phyloP scores from a whole-genome alignment of 2,888 invertebrate species.

The Bedellia somnulentella region DNA sequence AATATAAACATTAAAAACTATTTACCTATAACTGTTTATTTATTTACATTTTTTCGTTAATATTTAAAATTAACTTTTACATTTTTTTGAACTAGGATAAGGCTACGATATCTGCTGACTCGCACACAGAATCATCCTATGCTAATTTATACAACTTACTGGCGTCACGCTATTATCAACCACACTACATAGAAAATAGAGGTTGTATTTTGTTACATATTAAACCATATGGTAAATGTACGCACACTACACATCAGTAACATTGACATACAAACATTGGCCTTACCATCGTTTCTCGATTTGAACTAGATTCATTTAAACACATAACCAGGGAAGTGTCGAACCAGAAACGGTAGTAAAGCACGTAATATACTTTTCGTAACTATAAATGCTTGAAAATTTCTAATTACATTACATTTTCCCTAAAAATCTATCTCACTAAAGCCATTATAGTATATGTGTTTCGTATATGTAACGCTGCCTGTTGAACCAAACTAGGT shows the following conservation, averaged over 20 bases:
- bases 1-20: conserved; percentile 35
- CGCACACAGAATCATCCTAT: conserved; percentile 38
- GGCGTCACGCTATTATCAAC: neutral
- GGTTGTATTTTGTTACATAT: neutral
- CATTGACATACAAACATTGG: neutral
- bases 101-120: conserved; percentile 52
- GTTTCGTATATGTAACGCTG: conserved; percentile 18
- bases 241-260: neutral
- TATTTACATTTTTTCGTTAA: conserved; percentile 41
- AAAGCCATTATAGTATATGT: conserved; percentile 23
- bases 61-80: conserved; percentile 29
- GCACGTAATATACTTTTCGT: conserved; percentile 19
- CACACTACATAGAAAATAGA: neutral
- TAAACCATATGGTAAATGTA: neutral
- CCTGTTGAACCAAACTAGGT: conserved; percentile 18
- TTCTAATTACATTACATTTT: conserved; percentile 25
- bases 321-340: conserved; percentile 39
- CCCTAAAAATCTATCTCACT: conserved; percentile 36
- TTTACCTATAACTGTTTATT: conserved; percentile 30
- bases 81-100: conserved; percentile 61
- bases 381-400: conserved; percentile 50
- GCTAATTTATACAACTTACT: conserved; percentile 16
- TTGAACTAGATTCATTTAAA: too few species aligned
- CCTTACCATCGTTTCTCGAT: conserved; percentile 21
- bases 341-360: conserved; percentile 23